These are phyloP conservation scores for Eupeodes luniger DNA, from an alignment of 2,888 invertebrate genomes.

Conservation along the genomic window DNA sequence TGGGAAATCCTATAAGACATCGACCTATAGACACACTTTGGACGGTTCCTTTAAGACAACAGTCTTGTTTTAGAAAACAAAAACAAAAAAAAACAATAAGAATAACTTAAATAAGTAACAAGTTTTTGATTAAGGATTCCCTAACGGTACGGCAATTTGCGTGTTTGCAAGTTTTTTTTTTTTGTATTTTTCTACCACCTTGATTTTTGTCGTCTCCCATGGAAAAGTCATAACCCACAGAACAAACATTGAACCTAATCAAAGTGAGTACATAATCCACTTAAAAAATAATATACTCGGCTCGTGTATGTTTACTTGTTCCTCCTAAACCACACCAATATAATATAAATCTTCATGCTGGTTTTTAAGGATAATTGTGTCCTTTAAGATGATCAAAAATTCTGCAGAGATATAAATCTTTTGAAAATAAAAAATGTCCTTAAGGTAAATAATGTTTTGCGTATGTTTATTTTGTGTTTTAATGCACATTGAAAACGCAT, in stretches of 20 bases:
- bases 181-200: background rate
- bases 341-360: background rate
- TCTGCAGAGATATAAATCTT: conserved; percentile 40
- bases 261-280: background rate
- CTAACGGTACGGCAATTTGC: conserved; percentile 66
- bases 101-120: conserved; percentile 57
- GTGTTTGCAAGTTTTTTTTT: conserved; percentile 36
- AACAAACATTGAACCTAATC: conserved; percentile 28
- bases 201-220: conserved; percentile 18
- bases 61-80: conserved; percentile 20
- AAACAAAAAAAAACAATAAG: conserved; percentile 12
- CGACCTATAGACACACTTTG: background rate
- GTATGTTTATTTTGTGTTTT: background rate
- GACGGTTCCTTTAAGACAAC: background rate
- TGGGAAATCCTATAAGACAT: conserved; percentile 6
- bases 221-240: background rate
- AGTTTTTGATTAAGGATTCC: conserved; percentile 61
- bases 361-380: conserved; percentile 6
- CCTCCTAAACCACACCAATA: conserved; percentile 18
- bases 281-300: background rate
- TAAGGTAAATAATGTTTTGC: background rate
- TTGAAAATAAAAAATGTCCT: background rate
- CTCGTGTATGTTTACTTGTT: background rate
- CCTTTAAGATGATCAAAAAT: conserved; percentile 50
- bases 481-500: background rate